Base-by-base conservation (phyloP, 2,888 invertebrate genomes). In the Agrilus cyanescens region DNA sequence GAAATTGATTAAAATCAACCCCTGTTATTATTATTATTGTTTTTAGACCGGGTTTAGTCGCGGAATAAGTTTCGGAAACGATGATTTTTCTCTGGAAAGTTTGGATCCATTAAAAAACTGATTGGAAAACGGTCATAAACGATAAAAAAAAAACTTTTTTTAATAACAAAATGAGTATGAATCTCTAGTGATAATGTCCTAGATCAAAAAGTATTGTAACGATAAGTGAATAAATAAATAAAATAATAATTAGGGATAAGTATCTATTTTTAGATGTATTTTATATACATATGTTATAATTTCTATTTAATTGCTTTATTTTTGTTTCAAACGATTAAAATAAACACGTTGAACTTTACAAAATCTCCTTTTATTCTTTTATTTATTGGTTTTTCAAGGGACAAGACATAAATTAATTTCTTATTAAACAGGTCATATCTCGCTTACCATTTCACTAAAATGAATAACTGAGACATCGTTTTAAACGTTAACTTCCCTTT, bases 11-110 rank as follows among this genome's bases (percentile, higher is more conserved):
- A n/a, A n/a, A n/a, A n/a, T n/a, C n/a, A n/a, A n/a, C n/a, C n/a
- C n/a, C n/a, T 32, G 12, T 12, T 10, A 13, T 12, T 33, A 30
- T 30, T 30, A 30, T 49, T 43, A 57, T 62, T 60, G 52, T 46
- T 75, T 69, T 38, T 73, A 93, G 91, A 89, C 84, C 70, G 89
- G 89, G 53, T 89, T 90, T 69, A 87, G 84, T 68, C 76, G 85
- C 68, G 89, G 89, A 53, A 74, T 89, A 59, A 77, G 84, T 50
- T 85, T 90, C 69, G 88, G 87, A 58, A 85, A 87, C 62, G 93
- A 93, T 66, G 93, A 94, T 71, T 95, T 95, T 71, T 87, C 88
- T 54, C 71, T 94, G 68, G 93, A 91, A 65, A 90, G 89, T 68
- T 76, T 94, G 66, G 94, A 94, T 74, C 94, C 94, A 46, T 71